Evolutionary conservation across 2,888 invertebrate genomes (phyloP).

Genomic region (Drosophila helvetica): DNA sequence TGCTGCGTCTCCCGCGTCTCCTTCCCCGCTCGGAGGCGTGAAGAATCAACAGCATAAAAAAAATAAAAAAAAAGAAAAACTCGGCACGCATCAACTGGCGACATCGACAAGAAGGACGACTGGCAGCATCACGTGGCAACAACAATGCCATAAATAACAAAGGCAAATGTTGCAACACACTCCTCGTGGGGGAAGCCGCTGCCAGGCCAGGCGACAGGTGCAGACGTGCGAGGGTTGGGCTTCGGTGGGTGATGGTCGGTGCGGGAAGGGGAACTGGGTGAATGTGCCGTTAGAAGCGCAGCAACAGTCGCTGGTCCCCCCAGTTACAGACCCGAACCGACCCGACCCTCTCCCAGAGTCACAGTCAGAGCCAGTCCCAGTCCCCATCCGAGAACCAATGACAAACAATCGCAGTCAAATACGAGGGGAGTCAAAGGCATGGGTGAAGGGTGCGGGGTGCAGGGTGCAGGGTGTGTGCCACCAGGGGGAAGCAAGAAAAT

Average conservation of each 20-base stretch:
- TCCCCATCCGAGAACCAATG: conserved; percentile 8
- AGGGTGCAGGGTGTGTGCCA: too few relatives aligned
- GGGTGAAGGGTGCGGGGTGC: not conserved
- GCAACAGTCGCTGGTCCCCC: conserved; percentile 44
- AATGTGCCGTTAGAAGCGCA: conserved; percentile 69
- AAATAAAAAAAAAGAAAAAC: conserved; percentile 47
- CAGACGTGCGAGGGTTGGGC: conserved; percentile 19
- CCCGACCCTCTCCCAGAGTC: too few relatives aligned
- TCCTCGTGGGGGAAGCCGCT: conserved; percentile 20
- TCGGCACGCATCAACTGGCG: conserved; percentile 61
- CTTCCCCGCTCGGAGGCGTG: conserved; percentile 33
- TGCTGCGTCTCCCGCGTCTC: conserved; percentile 3
- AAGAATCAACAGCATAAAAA: conserved; percentile 25
- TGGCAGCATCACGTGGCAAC: conserved; percentile 45
- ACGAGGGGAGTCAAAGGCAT: conserved; percentile 1
- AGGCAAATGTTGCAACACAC: conserved; percentile 65
- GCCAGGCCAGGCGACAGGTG: conserved; percentile 53
- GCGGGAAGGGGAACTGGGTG: conserved; percentile 41
- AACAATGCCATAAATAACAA: conserved; percentile 78
- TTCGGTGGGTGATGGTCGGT: not conserved
- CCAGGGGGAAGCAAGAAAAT: conserved; percentile 62
- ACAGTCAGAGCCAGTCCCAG: not conserved
- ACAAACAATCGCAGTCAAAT: conserved; percentile 47
- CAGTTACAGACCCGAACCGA: conserved; percentile 7
- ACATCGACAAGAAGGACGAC: conserved; percentile 21